Evolutionary conservation across 2,113 vertebrate species (phyloP).

Genomic region (Neoarius graeffei): DNA sequence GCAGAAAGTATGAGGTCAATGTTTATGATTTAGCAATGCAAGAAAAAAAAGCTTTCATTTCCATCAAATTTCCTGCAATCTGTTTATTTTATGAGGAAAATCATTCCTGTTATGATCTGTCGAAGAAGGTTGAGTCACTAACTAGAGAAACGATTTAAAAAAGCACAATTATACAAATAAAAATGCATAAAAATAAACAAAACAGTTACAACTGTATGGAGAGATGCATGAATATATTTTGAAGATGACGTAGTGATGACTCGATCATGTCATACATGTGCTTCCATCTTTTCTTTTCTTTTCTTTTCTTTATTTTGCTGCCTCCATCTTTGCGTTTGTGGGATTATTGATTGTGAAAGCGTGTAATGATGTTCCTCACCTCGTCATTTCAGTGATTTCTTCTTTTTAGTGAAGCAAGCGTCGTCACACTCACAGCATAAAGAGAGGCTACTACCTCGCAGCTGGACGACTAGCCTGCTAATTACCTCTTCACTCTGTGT

Average conservation of each 20-base stretch:
- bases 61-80: background rate
- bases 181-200: background rate
- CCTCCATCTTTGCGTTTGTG: constrained; percentile 22
- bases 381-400: constrained; percentile 48
- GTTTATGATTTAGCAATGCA: background rate
- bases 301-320: background rate
- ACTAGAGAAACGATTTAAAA: background rate
- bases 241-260: background rate
- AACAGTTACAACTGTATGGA: background rate
- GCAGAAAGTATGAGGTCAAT: background rate
- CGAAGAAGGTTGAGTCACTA: background rate
- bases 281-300: constrained; percentile 1
- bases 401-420: constrained; percentile 24
- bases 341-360: constrained; percentile 42
- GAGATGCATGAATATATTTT: background rate
- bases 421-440: constrained; percentile 38
- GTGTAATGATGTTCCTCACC: constrained; percentile 44
- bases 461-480: constrained; percentile 45
- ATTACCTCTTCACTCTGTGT: constrained; percentile 45
- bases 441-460: constrained; percentile 36
- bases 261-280: background rate
- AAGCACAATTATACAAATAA: background rate
- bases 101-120: background rate
- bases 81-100: background rate
- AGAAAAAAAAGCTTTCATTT: background rate